These are phyloP conservation scores for Nasonia oneida DNA, from an alignment of 2,888 invertebrate genomes.

Conservation along the genomic window DNA sequence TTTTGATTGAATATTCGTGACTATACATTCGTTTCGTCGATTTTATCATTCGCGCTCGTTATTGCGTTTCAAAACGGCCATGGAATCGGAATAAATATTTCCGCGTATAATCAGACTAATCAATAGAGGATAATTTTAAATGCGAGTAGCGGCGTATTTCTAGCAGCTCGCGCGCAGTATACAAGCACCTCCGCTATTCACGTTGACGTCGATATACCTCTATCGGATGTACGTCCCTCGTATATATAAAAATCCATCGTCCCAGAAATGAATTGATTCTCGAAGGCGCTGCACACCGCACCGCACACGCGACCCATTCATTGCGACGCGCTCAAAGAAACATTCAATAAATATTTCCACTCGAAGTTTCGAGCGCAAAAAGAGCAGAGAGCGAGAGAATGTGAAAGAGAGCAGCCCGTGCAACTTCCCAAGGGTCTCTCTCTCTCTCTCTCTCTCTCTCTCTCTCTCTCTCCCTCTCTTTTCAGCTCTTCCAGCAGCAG, in stretches of 20 bases:
- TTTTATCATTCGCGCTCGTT: not conserved
- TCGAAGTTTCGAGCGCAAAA: slow-evolving; percentile 25
- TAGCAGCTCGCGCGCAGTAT: no score
- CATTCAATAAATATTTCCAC: slow-evolving; percentile 47
- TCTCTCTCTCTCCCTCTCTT: not conserved
- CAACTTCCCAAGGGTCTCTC: slow-evolving; percentile 14
- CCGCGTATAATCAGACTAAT: not conserved
- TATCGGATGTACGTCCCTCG: not conserved
- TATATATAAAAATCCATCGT: not conserved
- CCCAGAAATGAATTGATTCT: slow-evolving; percentile 14
- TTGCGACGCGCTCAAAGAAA: slow-evolving; percentile 43
- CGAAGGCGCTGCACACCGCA: not conserved
- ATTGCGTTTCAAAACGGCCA: not conserved
- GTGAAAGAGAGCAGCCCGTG: not conserved
- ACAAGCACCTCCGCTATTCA: not conserved
- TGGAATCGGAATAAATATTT: not conserved
- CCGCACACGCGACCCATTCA: slow-evolving; percentile 17
- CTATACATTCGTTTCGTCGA: not conserved
- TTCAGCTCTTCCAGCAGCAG: not conserved
- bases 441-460: not conserved
- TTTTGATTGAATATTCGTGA: slow-evolving; percentile 6
- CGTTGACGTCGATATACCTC: not conserved
- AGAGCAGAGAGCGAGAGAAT: not conserved
- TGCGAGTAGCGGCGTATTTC: not conserved
- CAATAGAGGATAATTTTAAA: not conserved